phyloP scores from a whole-genome alignment of 2,888 invertebrate species.

The Ditula angustiorana region DNA sequence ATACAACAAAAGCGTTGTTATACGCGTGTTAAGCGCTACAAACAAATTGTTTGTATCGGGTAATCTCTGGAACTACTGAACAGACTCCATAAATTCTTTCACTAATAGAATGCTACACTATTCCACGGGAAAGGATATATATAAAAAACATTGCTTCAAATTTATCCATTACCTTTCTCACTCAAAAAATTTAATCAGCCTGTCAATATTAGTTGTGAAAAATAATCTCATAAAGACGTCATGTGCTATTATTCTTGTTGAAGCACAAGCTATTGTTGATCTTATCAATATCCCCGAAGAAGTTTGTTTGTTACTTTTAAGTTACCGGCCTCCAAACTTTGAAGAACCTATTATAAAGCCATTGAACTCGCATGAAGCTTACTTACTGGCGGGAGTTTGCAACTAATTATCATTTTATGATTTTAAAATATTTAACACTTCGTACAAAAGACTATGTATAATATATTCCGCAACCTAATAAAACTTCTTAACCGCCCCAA shows the following conservation, averaged over 20 bases:
- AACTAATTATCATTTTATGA: slow-evolving; percentile 6
- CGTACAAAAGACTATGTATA: too few species aligned
- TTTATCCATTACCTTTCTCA: too few species aligned
- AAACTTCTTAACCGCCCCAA: not conserved
- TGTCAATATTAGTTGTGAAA: not conserved
- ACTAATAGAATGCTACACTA: too few species aligned
- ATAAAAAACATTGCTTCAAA: too few species aligned
- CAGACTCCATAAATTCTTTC: too few species aligned
- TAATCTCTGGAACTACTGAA: too few species aligned
- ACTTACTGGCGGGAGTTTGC: not conserved
- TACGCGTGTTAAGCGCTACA: too few species aligned
- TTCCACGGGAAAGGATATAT: too few species aligned
- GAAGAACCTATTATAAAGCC: slow-evolving; percentile 31
- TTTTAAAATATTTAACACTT: not conserved
- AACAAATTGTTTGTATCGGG: too few species aligned
- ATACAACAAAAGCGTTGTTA: too few species aligned
- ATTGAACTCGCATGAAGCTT: slow-evolving; percentile 21
- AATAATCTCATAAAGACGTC: not conserved
- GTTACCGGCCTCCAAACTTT: slow-evolving; percentile 25
- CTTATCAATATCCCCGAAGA: slow-evolving; percentile 22
- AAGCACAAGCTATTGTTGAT: slow-evolving; percentile 23
- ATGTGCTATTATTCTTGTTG: slow-evolving; percentile 11
- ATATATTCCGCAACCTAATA: too few species aligned
- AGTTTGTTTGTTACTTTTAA: slow-evolving; percentile 36
- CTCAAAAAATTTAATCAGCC: too few species aligned